Conservation (phyloP, 2,113 vertebrate genomes). For the Prietella phreatophila region DNA sequence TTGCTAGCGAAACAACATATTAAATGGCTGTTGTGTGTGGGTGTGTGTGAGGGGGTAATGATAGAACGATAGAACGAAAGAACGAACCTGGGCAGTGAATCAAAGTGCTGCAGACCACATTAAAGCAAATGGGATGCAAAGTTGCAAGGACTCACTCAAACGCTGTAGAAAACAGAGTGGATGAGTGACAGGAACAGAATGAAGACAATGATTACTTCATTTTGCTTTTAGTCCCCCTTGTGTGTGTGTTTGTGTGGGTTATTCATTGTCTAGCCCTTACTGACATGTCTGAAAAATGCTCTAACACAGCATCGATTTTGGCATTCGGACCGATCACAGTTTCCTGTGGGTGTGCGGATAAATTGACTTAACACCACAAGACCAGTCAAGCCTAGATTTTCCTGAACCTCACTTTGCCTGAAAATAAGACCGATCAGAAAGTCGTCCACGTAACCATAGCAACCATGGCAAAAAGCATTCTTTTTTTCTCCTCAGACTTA, state of each 20-base stretch:
- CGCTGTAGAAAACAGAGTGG: not conserved
- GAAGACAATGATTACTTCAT: not conserved
- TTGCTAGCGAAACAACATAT: conserved; percentile 64
- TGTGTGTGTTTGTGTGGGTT: not conserved
- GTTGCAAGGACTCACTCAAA: conserved; percentile 12
- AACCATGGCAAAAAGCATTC: not conserved
- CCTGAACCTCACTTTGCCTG: not conserved
- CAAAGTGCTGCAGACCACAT: conserved; percentile 15
- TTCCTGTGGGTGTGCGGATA: conserved; percentile 1
- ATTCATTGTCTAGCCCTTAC: not conserved
- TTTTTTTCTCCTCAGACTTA: not conserved
- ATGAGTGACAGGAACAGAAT: conserved; percentile 14
- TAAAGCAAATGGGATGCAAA: conserved; percentile 49
- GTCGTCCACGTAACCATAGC: not conserved
- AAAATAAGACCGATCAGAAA: not conserved
- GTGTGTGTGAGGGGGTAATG: not conserved
- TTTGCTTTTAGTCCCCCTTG: not conserved
- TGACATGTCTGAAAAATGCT: not conserved
- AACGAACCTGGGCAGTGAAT: conserved; percentile 7
- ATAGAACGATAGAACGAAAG: conserved; percentile 21
- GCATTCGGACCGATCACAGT: not conserved
- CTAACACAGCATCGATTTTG: not conserved
- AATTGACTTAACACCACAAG: not conserved
- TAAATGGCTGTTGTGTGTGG: conserved; percentile 35
- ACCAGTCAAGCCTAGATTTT: not conserved